Conservation (phyloP, 2,888 invertebrate genomes). For the Andrena trimmerana region DNA sequence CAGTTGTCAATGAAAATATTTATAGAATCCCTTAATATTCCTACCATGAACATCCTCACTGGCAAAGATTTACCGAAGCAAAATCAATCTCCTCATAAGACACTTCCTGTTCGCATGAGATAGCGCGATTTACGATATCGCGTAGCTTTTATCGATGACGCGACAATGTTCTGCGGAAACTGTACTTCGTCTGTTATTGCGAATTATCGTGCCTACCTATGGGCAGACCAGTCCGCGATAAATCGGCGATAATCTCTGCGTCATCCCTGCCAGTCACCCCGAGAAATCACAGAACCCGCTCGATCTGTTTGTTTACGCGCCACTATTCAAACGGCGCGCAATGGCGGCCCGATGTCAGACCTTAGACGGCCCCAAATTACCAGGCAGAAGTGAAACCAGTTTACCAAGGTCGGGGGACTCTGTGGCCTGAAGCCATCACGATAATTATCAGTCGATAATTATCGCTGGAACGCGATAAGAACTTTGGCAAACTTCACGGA, state of each 20-base stretch:
- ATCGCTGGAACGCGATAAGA: background rate
- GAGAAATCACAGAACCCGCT: background rate
- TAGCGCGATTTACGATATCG: background rate
- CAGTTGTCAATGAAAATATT: background rate
- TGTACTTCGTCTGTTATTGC: background rate
- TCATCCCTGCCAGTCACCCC: background rate
- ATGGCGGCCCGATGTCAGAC: background rate
- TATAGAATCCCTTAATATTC: background rate
- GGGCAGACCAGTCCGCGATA: background rate
- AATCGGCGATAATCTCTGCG: background rate
- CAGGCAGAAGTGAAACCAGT: slow-evolving; percentile 6
- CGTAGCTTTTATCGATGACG: background rate
- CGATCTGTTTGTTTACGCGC: background rate
- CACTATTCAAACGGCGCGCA: background rate
- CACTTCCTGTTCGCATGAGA: background rate
- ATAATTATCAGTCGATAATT: slow-evolving; percentile 20
- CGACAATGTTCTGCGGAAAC: background rate
- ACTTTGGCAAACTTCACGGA: slow-evolving; percentile 25
- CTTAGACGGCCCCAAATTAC: background rate
- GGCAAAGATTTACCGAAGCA: background rate
- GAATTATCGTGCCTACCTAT: background rate
- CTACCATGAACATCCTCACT: slow-evolving; percentile 52
- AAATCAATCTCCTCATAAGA: too few relatives aligned
- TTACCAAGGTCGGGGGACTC: slow-evolving; percentile 10
- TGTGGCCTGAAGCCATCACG: background rate